Percentiles rank a stretch among this genome's conserved stretches.
Evolutionary conservation across 2,113 vertebrate genomes (phyloP).

Genomic region (Castor canadensis): DNA sequence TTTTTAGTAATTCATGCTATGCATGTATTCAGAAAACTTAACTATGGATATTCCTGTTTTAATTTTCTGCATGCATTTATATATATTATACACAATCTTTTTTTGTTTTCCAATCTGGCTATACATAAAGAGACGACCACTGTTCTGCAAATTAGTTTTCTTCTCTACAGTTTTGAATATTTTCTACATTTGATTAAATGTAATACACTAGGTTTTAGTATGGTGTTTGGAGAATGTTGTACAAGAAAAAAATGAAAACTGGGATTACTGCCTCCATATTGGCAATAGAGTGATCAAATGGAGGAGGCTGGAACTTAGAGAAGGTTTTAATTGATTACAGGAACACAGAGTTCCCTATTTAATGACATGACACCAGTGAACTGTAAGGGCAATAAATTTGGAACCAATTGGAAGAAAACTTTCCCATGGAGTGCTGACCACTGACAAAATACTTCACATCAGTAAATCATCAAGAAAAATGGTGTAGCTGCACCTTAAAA

Average conservation of each 20-base stretch:
- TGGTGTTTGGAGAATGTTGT: neutral
- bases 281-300: neutral
- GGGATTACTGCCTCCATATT: neutral
- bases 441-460: neutral
- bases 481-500: conserved; percentile 25
- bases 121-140: neutral
- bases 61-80: neutral
- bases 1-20: neutral
- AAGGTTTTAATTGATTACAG: neutral
- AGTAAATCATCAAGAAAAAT: conserved; percentile 56
- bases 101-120: neutral
- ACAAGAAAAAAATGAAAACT: neutral
- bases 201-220: neutral
- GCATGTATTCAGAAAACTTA: neutral
- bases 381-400: conserved; percentile 34
- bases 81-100: neutral
- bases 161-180: neutral
- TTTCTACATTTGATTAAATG: neutral
- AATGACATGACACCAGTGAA: conserved; percentile 29
- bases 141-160: neutral
- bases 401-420: conserved; percentile 1
- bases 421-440: neutral
- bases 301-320: neutral
- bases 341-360: neutral
- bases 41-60: neutral